Base-by-base conservation (phyloP, 2,113 vertebrate genomes). In the Ctenodactylus gundi region DNA sequence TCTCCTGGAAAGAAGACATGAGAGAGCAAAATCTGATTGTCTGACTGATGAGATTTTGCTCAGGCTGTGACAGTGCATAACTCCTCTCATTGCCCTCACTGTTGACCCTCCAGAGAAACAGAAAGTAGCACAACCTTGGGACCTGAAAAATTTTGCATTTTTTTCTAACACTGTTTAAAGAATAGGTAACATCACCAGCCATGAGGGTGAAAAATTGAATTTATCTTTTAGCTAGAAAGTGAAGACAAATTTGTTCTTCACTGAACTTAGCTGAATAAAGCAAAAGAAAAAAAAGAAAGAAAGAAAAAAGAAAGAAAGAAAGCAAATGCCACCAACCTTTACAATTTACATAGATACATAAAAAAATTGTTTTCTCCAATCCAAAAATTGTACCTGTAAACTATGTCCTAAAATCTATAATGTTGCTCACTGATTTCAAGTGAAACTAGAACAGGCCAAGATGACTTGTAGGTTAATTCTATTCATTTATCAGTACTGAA, bases 21-120 rank as follows among this genome's bases (percentile, higher is more conserved):
- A 51, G 93, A 96, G 95, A 96, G 68, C 57, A 11, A 93, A 95
- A 85, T 92, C 88, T 77, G 85, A n/a, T 94, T 90, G 55, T 93
- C 82, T 96, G 97, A 97, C 94, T 89, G 97, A 97, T 97, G 96
- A 94, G 93, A 70, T 94, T 96, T 92, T 95, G 85, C 60, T 92
- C 92, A 60, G 67, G 27, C 87, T 91, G 85, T 96, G 94, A 92
- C 95, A 96, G 90, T 90, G 81, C 93, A 94, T 94, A 90, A 85
- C 67, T 97, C 55, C 68, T 92, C 57, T 85, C 67, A 85, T 91
- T 94, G 94, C 67, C 95, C 90, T 96, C 23, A 85, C 77, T 78
- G 25, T 65, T 95, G 87, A 96, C 96, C 86, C 85, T 64, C 90
- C 70, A 90, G 93, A 93, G 62, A 97, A 77, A 41, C 64, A 51